Conservation (phyloP, 2,113 vertebrate species). For the Alligator sinensis region DNA sequence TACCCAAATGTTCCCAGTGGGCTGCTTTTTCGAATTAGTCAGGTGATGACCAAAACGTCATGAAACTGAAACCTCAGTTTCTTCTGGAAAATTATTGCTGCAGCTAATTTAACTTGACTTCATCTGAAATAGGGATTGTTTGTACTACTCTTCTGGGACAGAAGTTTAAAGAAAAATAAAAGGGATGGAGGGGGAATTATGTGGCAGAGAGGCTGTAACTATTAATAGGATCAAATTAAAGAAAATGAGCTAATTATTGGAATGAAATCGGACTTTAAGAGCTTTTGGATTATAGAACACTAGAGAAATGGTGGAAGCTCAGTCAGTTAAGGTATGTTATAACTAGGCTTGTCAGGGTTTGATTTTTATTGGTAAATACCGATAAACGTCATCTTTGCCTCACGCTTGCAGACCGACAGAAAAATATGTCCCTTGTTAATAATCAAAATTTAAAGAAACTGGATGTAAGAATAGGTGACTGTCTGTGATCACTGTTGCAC, state of each 20-base stretch:
- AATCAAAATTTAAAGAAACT: too few relatives aligned
- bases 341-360: background rate
- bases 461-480: too few relatives aligned
- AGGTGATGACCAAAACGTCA: background rate
- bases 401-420: too few relatives aligned
- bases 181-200: background rate
- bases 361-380: too few relatives aligned
- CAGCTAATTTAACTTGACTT: background rate
- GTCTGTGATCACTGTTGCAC: too few relatives aligned
- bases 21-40: background rate
- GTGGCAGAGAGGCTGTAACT: background rate
- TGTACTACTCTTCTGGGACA: background rate
- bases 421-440: too few relatives aligned
- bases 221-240: background rate
- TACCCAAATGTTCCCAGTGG: background rate
- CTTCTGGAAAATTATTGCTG: background rate
- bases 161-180: background rate
- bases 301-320: background rate
- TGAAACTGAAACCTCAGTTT: background rate
- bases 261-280: background rate
- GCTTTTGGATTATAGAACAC: background rate
- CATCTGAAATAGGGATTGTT: accelerated
- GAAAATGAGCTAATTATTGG: background rate
- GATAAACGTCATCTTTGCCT: too few relatives aligned
- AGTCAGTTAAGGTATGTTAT: background rate